phyloP scores from a whole-genome alignment of 2,888 invertebrate genomes.

The Epinotia bilunana region DNA sequence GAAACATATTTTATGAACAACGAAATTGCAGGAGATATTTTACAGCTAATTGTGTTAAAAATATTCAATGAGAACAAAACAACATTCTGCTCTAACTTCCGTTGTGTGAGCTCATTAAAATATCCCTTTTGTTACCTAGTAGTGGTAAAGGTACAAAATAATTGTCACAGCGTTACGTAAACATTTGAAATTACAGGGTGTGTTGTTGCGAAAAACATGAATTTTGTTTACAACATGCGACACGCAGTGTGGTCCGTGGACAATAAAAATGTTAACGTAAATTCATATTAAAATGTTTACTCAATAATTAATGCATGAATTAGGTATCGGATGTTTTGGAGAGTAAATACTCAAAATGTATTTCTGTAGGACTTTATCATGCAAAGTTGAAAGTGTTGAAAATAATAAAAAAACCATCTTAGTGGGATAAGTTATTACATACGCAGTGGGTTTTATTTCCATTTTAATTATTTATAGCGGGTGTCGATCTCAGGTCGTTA shows the following conservation, averaged over 20 bases:
- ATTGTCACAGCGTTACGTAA: too few species aligned
- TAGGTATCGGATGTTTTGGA: conserved; percentile 7
- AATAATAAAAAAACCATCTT: conserved; percentile 11
- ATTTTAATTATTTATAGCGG: conserved; percentile 25
- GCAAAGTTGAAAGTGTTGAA: neutral
- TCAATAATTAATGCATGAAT: neutral
- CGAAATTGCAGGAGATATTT: neutral
- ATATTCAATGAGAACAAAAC: neutral
- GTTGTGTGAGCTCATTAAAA: neutral
- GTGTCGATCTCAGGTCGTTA: conserved; percentile 1
- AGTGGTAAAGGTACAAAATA: neutral
- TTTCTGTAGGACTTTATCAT: too few species aligned
- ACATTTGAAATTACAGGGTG: neutral
- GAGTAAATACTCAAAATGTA: conserved; percentile 6
- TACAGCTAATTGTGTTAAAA: neutral
- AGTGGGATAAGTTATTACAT: conserved; percentile 27
- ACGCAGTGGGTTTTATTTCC: conserved; percentile 3
- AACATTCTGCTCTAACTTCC: neutral
- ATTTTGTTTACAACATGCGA: conserved; percentile 12
- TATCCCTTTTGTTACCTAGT: neutral
- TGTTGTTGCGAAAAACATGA: conserved; percentile 11
- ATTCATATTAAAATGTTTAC: neutral
- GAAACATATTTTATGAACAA: neutral
- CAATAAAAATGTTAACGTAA: neutral
- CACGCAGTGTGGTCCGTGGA: neutral